Evolutionary conservation across 2,888 invertebrate species (phyloP).

Genomic region (Metellina segmentata): DNA sequence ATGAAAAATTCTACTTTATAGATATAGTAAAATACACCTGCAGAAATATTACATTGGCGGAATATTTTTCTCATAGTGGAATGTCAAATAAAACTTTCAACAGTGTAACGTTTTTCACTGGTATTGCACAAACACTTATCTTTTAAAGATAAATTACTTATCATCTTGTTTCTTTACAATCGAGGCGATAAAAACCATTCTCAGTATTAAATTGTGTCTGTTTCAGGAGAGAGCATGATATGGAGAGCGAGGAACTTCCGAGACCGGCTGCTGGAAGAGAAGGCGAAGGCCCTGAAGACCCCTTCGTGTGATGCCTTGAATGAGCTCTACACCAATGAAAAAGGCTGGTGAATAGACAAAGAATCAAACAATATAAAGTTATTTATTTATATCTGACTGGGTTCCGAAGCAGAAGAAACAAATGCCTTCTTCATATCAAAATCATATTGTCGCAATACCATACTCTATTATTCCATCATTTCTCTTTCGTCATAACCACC

Average conservation of each 20-base stretch:
- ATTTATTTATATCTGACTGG: not conserved
- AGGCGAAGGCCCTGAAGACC: conserved; percentile 77
- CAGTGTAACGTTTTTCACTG: not conserved
- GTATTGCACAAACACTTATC: not conserved
- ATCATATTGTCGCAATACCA: too few relatives aligned
- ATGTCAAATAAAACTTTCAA: not conserved
- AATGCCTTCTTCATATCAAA: too few relatives aligned
- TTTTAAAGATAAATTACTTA: not conserved
- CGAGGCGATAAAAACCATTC: not conserved
- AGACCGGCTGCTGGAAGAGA: conserved; percentile 77
- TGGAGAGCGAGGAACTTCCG: conserved; percentile 78
- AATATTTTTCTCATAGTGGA: not conserved
- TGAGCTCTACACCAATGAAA: conserved; percentile 72
- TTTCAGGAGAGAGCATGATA: conserved; percentile 76
- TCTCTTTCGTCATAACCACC: too few relatives aligned
- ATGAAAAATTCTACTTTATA: too few relatives aligned
- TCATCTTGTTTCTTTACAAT: not conserved
- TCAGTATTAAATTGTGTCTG: conserved; percentile 8
- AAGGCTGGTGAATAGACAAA: conserved; percentile 57
- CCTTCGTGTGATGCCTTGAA: conserved; percentile 77
- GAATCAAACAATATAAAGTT: not conserved
- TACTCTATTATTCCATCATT: too few relatives aligned
- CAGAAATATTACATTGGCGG: not conserved
- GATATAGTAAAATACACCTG: too few relatives aligned
- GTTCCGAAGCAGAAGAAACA: too few relatives aligned